A percentile compares a stretch with the other conserved stretches of the same genome.
Conservation (phyloP, 2,888 invertebrate genomes). For the Lasioglossum figueresi region DNA sequence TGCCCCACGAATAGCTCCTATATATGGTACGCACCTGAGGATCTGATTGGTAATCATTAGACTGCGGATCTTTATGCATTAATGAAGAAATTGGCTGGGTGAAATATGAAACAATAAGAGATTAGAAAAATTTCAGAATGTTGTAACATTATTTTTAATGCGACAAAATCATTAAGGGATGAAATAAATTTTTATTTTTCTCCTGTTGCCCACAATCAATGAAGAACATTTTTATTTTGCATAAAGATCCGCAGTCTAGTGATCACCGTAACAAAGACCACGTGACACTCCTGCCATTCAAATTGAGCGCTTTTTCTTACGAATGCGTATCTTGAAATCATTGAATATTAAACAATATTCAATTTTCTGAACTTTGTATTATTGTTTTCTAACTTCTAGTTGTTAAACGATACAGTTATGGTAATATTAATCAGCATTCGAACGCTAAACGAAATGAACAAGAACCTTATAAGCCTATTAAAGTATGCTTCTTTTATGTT, state of each 20-base stretch:
- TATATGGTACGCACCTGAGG: too few species aligned
- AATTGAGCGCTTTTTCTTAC: neutral
- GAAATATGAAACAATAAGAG: too few species aligned
- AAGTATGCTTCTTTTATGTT: slow-evolving; percentile 1
- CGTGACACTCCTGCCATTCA: slow-evolving; percentile 22
- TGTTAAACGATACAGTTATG: slow-evolving; percentile 14
- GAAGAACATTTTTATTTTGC: too few species aligned
- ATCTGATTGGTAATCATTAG: too few species aligned
- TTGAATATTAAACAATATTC: neutral
- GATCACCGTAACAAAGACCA: slow-evolving; percentile 33
- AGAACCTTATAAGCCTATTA: slow-evolving; percentile 11
- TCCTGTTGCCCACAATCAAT: too few species aligned
- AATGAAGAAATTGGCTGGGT: too few species aligned
- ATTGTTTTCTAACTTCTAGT: slow-evolving; percentile 1
- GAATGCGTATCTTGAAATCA: slow-evolving; percentile 5
- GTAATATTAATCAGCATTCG: slow-evolving; percentile 8
- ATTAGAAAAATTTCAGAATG: too few species aligned
- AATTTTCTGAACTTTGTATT: slow-evolving; percentile 9
- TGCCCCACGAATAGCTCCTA: too few species aligned
- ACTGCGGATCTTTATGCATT: too few species aligned
- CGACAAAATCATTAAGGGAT: too few species aligned
- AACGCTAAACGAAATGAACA: neutral
- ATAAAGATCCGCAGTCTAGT: neutral
- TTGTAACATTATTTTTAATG: too few species aligned
- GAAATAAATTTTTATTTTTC: too few species aligned